Conservation (phyloP, 1,140 invertebrate species). For the Radopholus similis region DNA sequence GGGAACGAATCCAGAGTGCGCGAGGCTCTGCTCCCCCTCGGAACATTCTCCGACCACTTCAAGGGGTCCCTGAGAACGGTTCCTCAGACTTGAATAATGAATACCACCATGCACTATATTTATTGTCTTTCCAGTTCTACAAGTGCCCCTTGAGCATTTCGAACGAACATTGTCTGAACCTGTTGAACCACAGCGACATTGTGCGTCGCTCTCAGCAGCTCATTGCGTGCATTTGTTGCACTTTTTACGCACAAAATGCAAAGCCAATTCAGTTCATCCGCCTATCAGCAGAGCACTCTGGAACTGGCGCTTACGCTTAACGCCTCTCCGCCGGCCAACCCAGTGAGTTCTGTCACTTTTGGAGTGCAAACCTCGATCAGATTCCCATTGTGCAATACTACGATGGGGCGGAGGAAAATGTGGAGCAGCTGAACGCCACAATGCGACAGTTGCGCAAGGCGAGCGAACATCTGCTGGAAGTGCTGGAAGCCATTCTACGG, state of each 20-base stretch:
- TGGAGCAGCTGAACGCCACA: background rate
- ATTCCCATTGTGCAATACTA: constrained; percentile 18
- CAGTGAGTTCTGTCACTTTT: too few species aligned
- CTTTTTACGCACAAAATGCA: background rate
- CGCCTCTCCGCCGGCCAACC: constrained; percentile 2
- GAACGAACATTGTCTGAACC: background rate
- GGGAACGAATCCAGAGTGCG: background rate
- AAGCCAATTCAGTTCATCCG: background rate
- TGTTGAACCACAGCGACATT: constrained; percentile 1
- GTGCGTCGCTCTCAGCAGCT: background rate
- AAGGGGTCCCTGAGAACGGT: constrained; percentile 6
- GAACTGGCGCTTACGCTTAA: constrained; percentile 16
- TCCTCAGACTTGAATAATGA: background rate
- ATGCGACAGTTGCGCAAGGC: background rate
- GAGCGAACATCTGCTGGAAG: background rate
- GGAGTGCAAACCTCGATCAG: too few species aligned
- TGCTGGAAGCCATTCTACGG: background rate
- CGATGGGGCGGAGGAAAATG: background rate
- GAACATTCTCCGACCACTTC: background rate
- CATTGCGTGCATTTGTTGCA: background rate
- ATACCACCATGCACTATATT: background rate
- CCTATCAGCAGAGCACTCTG: constrained; percentile 10
- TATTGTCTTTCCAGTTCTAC: constrained; percentile 20
- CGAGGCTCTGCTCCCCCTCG: background rate
- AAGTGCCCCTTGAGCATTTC: constrained; percentile 17